phyloP scores from a whole-genome alignment of 2,797 vertebrate genomes.

The Hemibagrus guttatus region DNA sequence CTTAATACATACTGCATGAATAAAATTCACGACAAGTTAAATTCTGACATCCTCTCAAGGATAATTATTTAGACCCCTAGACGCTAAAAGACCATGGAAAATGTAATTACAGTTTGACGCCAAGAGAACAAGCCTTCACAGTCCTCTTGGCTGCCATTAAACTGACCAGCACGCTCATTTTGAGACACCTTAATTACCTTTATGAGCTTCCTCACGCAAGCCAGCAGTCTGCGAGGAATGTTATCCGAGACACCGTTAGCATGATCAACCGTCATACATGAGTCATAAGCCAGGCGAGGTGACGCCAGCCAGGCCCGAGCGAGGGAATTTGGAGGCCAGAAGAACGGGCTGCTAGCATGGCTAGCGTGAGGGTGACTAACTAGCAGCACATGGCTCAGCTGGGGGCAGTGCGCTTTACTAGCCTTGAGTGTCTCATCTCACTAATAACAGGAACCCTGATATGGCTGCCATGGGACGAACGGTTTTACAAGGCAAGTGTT shows the following conservation, averaged over 20 bases:
- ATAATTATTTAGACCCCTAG: slow-evolving; percentile 11
- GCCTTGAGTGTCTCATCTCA: slow-evolving; percentile 51
- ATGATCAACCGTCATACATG: slow-evolving; percentile 36
- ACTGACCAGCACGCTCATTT: slow-evolving; percentile 47
- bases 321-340: slow-evolving; percentile 17
- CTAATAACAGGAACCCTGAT: slow-evolving; percentile 54
- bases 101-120: slow-evolving; percentile 43
- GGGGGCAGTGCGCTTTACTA: slow-evolving; percentile 48
- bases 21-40: slow-evolving; percentile 1
- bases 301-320: slow-evolving; percentile 42
- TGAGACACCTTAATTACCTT: slow-evolving; percentile 56
- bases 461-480: slow-evolving; percentile 46
- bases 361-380: slow-evolving; percentile 55
- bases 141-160: slow-evolving; percentile 47
- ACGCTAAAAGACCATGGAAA: slow-evolving; percentile 52
- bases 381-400: slow-evolving; percentile 60
- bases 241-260: slow-evolving; percentile 40
- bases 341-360: slow-evolving; percentile 40
- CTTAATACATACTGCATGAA: not conserved
- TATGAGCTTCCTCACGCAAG: slow-evolving; percentile 53
- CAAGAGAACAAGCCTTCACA: slow-evolving; percentile 48
- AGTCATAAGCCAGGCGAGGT: slow-evolving; percentile 42
- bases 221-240: slow-evolving; percentile 29
- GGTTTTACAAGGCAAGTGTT: slow-evolving; percentile 55
- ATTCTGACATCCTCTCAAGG: slow-evolving; percentile 6